Percentiles rank a stretch among this genome's conserved stretches.
Conservation (phyloP, 2,113 vertebrate species). For the Oncorhynchus kisutch region DNA sequence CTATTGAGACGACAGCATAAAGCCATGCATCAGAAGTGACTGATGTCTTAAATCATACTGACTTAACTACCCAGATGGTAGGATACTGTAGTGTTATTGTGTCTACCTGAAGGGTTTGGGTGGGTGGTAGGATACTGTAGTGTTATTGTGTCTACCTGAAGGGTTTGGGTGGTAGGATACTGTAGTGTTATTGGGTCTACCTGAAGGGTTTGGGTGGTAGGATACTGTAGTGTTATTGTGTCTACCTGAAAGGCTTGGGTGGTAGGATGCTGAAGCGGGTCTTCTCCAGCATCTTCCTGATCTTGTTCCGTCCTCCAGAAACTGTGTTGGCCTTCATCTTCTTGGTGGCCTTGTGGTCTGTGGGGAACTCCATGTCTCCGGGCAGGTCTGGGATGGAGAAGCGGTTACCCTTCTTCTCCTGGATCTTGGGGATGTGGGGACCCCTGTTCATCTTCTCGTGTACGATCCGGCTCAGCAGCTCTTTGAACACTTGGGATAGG, state of each 20-base stretch:
- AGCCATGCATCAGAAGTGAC: no score
- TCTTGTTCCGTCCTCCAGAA: conserved; percentile 91
- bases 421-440: conserved; percentile 94
- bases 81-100: conserved; percentile 83
- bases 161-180: conserved; percentile 91
- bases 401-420: conserved; percentile 94
- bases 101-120: conserved; percentile 91
- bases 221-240: conserved; percentile 82
- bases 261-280: conserved; percentile 95
- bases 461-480: conserved; percentile 86
- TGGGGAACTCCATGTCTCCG: conserved; percentile 87
- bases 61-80: conserved; percentile 61
- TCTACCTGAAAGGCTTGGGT: conserved; percentile 92
- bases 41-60: no score
- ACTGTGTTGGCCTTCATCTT: conserved; percentile 96
- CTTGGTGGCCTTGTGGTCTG: conserved; percentile 87
- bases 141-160: conserved; percentile 65
- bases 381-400: conserved; percentile 96
- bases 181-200: conserved; percentile 73
- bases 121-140: background rate
- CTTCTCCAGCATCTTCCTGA: conserved; percentile 96
- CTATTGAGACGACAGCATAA: no score
- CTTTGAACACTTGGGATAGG: conserved; percentile 85
- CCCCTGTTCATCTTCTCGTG: conserved; percentile 88
- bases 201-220: conserved; percentile 91